Base-by-base conservation (phyloP, 2,797 vertebrate genomes). In the Megalops cyprinoides region DNA sequence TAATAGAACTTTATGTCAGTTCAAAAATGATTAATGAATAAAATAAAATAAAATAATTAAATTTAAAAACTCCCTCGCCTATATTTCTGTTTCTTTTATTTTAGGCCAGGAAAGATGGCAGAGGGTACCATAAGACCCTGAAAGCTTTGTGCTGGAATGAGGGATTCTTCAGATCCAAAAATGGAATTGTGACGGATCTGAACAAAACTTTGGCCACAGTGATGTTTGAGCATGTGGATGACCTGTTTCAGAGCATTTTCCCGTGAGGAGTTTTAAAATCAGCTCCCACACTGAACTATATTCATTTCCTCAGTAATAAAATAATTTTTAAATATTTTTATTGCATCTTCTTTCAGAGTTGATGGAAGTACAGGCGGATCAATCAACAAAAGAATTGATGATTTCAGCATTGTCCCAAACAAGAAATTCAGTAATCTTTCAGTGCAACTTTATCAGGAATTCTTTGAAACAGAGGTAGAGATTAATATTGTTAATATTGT, bases 301-400 rank as follows among this genome's bases (percentile, higher is more conserved):
- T n/a, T n/a, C n/a, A n/a, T n/a, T n/a, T n/a, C n/a, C n/a, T n/a
- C n/a, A n/a, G n/a, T n/a, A n/a, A n/a, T n/a, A n/a, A n/a, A n/a
- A n/a, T n/a, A n/a, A n/a, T n/a, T n/a, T n/a, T n/a, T n/a, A n/a
- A n/a, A n/a, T n/a, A n/a, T n/a, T n/a, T n/a, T n/a, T n/a, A n/a
- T n/a, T n/a, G n/a, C n/a, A n/a, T n/a, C n/a, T 82, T 76, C 0
- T 86, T 88, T 86, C 85, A 89, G 88, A 82, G 89, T 88, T 78
- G 81, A 88, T 14, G 0, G 25, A 10, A 53, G 80, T n/a, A n/a
- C n/a, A 8, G 0, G 0, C 76, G 85, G 55, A 25, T 65, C 83
- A 65, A 83, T 87, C 55, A 83, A 65, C 1, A 83, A 77, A 4
- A 65, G 5, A 65, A 84, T 90, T 51, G 28, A 15, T 1, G 0